These are phyloP conservation scores for Hemibagrus wyckioides DNA, from an alignment of 2,113 vertebrate species.

Conservation along the genomic window DNA sequence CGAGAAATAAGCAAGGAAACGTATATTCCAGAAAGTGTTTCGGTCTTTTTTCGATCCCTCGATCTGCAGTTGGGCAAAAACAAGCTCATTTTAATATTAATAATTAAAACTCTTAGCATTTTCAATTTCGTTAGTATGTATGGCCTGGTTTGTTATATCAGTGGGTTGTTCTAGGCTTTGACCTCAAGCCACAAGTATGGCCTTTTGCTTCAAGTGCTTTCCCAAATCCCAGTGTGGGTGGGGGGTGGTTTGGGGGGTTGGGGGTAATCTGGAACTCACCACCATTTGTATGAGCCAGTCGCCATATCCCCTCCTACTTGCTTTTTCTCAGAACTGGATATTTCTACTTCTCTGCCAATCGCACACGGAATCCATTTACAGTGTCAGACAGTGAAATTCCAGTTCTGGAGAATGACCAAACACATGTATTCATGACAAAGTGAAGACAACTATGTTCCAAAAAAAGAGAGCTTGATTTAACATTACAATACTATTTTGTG, in stretches of 20 bases:
- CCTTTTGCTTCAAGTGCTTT: conserved; percentile 60
- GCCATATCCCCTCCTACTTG: conserved; percentile 56
- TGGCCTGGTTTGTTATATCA: conserved; percentile 56
- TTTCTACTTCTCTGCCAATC: conserved; percentile 67
- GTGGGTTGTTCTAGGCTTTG: conserved; percentile 67
- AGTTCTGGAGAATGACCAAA: conserved; percentile 66
- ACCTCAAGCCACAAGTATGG: conserved; percentile 58
- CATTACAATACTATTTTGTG: conserved; percentile 25
- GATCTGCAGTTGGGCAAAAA: conserved; percentile 23
- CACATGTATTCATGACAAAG: conserved; percentile 69
- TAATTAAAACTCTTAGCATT: conserved; percentile 48
- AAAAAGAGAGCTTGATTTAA: conserved; percentile 34
- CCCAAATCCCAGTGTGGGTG: conserved; percentile 59
- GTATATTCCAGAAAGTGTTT: conserved; percentile 56
- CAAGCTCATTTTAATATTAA: conserved; percentile 7
- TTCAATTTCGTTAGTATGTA: conserved; percentile 34
- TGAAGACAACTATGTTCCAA: conserved; percentile 50
- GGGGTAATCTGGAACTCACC: conserved; percentile 68
- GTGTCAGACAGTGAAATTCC: conserved; percentile 69
- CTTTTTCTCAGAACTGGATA: conserved; percentile 67
- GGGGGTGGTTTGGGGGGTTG: conserved; percentile 47
- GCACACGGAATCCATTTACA: conserved; percentile 75
- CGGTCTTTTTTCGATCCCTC: conserved; percentile 33
- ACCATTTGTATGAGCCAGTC: conserved; percentile 62
- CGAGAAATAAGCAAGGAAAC: conserved; percentile 66